Percentiles rank a stretch among this genome's conserved stretches.
Conservation (phyloP, 2,888 invertebrate genomes). For the Mamestra brassicae region DNA sequence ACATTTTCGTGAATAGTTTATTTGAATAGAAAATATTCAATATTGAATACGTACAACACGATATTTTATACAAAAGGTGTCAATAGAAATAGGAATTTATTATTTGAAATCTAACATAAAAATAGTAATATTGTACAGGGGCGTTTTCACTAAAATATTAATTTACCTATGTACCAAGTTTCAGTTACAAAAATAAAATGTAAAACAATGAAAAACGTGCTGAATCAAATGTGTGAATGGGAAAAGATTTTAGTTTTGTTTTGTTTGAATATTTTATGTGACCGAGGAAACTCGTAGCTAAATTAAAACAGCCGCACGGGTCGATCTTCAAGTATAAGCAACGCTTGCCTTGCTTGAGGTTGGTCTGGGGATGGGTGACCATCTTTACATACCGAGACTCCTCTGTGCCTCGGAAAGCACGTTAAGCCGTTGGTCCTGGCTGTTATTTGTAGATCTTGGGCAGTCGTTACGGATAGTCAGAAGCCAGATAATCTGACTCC, state of each 20-base stretch:
- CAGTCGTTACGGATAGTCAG: no score
- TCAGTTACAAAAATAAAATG: constrained; percentile 9
- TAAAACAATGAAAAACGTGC: not conserved
- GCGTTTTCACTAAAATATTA: constrained; percentile 4
- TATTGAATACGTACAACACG: not conserved
- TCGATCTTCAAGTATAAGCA: no score
- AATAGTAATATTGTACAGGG: not conserved
- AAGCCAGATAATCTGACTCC: no score
- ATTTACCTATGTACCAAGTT: not conserved
- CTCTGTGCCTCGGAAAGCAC: no score
- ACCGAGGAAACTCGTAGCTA: no score
- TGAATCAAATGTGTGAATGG: constrained; percentile 2
- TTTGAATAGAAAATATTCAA: not conserved
- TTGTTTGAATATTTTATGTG: no score
- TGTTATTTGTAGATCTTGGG: no score
- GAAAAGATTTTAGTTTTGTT: not conserved
- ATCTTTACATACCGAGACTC: no score
- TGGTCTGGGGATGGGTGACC: no score
- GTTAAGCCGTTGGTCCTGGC: no score
- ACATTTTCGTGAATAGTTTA: not conserved
- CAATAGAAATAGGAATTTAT: not conserved
- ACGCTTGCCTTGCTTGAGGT: no score
- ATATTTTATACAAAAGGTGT: not conserved
- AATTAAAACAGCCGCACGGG: no score
- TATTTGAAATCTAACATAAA: not conserved